Evolutionary conservation across 2,113 vertebrate species (phyloP).

Genomic region (Steatornis caripensis): DNA sequence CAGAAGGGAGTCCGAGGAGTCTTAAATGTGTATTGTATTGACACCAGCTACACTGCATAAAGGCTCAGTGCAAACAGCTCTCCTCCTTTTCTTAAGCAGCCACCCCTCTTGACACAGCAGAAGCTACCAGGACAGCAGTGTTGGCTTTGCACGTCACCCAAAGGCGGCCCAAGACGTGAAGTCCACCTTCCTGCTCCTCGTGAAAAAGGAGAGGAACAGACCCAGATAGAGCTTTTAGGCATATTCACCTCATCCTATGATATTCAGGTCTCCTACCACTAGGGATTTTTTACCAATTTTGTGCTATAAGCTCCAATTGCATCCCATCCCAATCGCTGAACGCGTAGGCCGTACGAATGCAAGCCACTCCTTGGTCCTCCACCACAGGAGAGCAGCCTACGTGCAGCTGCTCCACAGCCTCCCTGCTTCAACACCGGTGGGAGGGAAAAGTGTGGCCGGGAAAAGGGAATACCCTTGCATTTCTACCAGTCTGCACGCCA

Average conservation of each 20-base stretch:
- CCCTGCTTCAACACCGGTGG: background rate
- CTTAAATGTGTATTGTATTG: background rate
- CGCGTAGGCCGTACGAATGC: background rate
- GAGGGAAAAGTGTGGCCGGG: background rate
- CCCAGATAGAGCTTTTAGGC: fast-evolving
- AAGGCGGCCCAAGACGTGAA: background rate
- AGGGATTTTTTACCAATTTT: background rate
- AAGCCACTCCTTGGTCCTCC: background rate
- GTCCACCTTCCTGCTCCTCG: background rate
- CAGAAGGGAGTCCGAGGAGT: background rate
- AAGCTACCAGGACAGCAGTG: background rate
- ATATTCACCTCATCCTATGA: background rate
- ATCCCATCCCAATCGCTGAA: background rate
- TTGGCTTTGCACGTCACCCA: background rate
- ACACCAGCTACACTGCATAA: background rate
- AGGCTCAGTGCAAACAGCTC: background rate
- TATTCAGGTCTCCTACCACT: background rate
- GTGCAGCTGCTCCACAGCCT: background rate
- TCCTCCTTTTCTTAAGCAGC: background rate
- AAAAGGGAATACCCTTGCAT: background rate
- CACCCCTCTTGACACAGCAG: background rate
- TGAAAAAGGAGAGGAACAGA: background rate
- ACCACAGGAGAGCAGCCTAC: background rate
- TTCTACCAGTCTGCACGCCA: background rate
- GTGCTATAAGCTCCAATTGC: background rate